phyloP scores from a whole-genome alignment of 2,113 vertebrate genomes.

The Ammospiza nelsoni region DNA sequence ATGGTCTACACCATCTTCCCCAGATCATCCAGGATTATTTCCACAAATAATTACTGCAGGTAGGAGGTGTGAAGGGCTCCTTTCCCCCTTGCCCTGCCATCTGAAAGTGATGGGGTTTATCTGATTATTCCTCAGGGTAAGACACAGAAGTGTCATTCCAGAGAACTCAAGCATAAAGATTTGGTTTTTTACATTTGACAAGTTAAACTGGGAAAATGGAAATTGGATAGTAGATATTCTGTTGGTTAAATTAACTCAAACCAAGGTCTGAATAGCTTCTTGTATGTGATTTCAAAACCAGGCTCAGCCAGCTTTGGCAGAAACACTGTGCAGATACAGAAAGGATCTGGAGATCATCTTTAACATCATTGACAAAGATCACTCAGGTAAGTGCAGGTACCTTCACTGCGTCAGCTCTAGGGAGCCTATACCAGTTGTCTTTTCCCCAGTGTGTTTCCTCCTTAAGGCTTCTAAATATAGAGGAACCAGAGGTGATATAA shows the following conservation, averaged over 20 bases:
- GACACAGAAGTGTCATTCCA: neutral
- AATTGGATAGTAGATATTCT: neutral
- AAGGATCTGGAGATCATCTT: conserved; percentile 93
- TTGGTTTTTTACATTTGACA: neutral
- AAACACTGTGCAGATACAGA: conserved; percentile 91
- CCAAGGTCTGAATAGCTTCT: neutral
- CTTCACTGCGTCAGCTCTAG: neutral
- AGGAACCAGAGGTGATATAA: neutral
- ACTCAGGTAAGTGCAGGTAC: conserved; percentile 81
- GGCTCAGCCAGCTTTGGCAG: conserved; percentile 85
- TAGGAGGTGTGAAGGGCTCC: neutral
- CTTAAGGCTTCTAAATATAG: conserved; percentile 4
- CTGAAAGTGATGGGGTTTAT: neutral
- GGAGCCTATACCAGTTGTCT: neutral
- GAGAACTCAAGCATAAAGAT: neutral
- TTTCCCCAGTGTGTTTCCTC: neutral
- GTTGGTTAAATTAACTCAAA: neutral
- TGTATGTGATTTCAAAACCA: conserved; percentile 55
- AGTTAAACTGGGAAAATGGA: neutral
- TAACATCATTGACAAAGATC: conserved; percentile 93
- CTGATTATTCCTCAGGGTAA: neutral
- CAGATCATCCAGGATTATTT: neutral
- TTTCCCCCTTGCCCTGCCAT: neutral
- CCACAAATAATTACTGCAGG: neutral
- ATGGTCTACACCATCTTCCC: neutral